These are phyloP conservation scores for Sinocyclocheilus rhinocerous DNA, from an alignment of 2,113 vertebrate genomes.

Conservation along the genomic window DNA sequence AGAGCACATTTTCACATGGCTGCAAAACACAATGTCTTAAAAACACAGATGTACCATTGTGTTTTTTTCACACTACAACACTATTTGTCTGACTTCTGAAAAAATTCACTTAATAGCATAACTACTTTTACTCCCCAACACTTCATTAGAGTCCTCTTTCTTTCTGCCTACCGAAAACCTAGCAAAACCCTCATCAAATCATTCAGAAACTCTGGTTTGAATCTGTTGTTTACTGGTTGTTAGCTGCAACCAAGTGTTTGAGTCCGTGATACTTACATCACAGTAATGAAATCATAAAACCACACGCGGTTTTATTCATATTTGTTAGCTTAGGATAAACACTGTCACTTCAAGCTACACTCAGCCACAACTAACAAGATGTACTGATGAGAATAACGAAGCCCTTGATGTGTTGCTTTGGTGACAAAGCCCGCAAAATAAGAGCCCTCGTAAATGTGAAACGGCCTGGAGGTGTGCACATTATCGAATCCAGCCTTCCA, in stretches of 20 bases:
- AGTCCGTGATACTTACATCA: slow-evolving; percentile 31
- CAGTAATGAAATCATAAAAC: slow-evolving; percentile 33
- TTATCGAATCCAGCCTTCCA: slow-evolving; percentile 40
- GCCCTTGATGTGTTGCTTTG: slow-evolving; percentile 67
- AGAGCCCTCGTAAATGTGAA: slow-evolving; percentile 71
- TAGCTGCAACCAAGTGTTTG: slow-evolving; percentile 53
- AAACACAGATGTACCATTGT: neutral
- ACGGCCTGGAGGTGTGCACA: slow-evolving; percentile 43
- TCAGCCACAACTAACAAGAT: slow-evolving; percentile 45
- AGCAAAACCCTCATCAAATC: slow-evolving; percentile 31
- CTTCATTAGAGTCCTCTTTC: neutral
- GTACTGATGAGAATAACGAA: slow-evolving; percentile 32
- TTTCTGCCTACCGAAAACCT: neutral
- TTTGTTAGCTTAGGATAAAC: slow-evolving; percentile 61
- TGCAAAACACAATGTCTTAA: neutral
- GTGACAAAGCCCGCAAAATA: slow-evolving; percentile 72
- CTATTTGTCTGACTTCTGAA: neutral
- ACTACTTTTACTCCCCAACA: neutral
- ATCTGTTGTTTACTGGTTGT: slow-evolving; percentile 59
- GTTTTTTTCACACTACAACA: neutral
- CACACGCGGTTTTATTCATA: slow-evolving; percentile 38
- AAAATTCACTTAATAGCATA: neutral
- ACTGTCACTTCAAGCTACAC: slow-evolving; percentile 50
- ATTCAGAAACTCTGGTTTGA: slow-evolving; percentile 24
- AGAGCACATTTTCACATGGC: neutral